Evolutionary conservation across 1,140 invertebrate species (phyloP).

Genomic region (Scylla paramamosain): DNA sequence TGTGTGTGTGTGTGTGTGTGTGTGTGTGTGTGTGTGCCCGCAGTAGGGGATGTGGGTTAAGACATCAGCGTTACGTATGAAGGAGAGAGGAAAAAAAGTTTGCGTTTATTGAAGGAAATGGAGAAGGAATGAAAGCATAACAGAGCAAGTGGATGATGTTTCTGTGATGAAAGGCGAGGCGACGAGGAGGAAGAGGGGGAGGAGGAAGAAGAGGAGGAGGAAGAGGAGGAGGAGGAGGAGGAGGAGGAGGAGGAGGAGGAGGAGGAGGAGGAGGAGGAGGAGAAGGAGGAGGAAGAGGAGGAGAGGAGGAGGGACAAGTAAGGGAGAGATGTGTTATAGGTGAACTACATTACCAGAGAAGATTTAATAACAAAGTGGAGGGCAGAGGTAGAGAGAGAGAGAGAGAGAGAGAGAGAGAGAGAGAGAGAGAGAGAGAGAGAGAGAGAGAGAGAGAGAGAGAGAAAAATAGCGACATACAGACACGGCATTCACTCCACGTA

Average conservation of each 20-base stretch:
- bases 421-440: not conserved
- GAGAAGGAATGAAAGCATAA: not conserved
- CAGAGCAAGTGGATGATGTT: not conserved
- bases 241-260: not conserved
- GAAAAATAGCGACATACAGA: not conserved
- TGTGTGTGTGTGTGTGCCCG: slow-evolving; percentile 33
- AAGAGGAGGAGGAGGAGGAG: not conserved
- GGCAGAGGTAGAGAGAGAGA: not conserved
- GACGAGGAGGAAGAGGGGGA: not conserved
- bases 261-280: too few relatives aligned
- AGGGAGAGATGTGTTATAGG: not conserved
- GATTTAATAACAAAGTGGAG: too few relatives aligned
- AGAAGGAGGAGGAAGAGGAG: too few relatives aligned
- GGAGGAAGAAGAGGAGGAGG: not conserved
- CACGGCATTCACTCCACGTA: too few relatives aligned
- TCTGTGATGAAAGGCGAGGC: not conserved
- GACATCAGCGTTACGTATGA: not conserved
- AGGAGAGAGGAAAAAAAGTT: not conserved
- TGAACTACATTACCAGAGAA: too few relatives aligned
- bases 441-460: slow-evolving; percentile 40
- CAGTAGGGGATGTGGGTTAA: too few relatives aligned
- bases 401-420: slow-evolving; percentile 43
- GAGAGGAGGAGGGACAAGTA: too few relatives aligned
- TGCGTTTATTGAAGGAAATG: not conserved
- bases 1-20: slow-evolving; percentile 46